Conservation (phyloP, 2,797 vertebrate species). For the Australoheros facetus region DNA sequence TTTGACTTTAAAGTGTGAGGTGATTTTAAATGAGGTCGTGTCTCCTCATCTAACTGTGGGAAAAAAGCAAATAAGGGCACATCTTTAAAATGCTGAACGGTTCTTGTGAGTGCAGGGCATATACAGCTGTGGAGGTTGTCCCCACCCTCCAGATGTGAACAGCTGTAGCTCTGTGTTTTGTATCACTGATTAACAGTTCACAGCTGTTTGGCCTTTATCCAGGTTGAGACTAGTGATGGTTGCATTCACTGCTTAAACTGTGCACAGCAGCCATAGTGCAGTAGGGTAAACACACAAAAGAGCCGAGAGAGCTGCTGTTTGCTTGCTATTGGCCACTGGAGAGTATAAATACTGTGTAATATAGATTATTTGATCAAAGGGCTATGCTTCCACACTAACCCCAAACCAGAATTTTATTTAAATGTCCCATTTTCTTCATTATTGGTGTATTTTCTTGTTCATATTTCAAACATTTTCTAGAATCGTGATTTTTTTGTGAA, state of each 20-base stretch:
- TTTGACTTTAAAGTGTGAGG: too few species aligned
- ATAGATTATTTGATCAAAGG: not conserved
- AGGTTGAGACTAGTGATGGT: not conserved
- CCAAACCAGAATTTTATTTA: not conserved
- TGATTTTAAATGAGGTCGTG: too few species aligned
- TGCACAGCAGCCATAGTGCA: not conserved
- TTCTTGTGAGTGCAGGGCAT: too few species aligned
- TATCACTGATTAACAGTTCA: not conserved
- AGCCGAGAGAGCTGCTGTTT: not conserved
- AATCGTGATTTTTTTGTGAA: not conserved
- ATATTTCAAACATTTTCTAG: not conserved
- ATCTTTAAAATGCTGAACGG: too few species aligned
- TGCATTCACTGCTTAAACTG: not conserved
- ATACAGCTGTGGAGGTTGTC: not conserved
- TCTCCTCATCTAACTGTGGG: too few species aligned
- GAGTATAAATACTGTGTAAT: not conserved
- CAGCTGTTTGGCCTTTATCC: slow-evolving; percentile 35
- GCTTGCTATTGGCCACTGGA: not conserved
- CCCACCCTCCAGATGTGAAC: not conserved
- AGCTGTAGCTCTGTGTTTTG: not conserved
- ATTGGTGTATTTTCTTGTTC: not conserved
- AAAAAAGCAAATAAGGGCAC: too few species aligned
- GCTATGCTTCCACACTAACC: not conserved
- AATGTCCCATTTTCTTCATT: not conserved
- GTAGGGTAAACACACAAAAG: not conserved